Percentiles rank a stretch among this genome's conserved stretches.
phyloP scores from a whole-genome alignment of 1,140 invertebrate genomes.

The Drosophila bocqueti region DNA sequence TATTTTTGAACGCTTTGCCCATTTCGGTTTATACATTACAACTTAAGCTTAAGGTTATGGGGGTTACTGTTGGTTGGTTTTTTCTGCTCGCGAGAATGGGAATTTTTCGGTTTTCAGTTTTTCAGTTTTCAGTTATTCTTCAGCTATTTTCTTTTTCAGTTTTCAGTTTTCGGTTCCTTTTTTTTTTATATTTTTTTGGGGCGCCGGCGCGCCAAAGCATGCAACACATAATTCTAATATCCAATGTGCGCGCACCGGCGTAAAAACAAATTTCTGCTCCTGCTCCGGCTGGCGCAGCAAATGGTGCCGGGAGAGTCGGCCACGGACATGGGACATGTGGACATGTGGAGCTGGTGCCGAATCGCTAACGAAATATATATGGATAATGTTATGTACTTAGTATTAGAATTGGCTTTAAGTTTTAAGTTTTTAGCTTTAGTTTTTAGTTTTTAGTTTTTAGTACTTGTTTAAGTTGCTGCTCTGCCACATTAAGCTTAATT shows the following conservation, averaged over 20 bases:
- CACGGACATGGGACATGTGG: slow-evolving; percentile 12
- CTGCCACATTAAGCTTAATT: slow-evolving; percentile 59
- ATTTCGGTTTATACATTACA: slow-evolving; percentile 46
- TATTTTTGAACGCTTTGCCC: slow-evolving; percentile 19
- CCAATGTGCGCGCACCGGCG: slow-evolving; percentile 44
- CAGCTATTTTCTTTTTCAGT: background rate
- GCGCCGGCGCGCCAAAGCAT: slow-evolving; percentile 49
- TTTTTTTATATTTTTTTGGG: background rate
- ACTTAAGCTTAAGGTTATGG: slow-evolving; percentile 45
- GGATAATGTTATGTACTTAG: slow-evolving; percentile 31
- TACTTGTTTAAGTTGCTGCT: slow-evolving; percentile 50
- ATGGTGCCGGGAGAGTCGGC: slow-evolving; percentile 15
- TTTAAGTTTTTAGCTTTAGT: background rate
- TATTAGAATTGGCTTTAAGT: slow-evolving; percentile 40
- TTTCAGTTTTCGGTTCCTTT: slow-evolving; percentile 1
- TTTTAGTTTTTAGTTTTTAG: slow-evolving; percentile 28
- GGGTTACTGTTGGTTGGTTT: slow-evolving; percentile 28
- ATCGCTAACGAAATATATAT: slow-evolving; percentile 30
- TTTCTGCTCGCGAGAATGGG: slow-evolving; percentile 39
- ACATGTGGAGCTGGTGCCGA: slow-evolving; percentile 22
- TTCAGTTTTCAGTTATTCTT: background rate
- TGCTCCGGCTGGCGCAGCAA: slow-evolving; percentile 17
- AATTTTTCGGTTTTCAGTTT: slow-evolving; percentile 14
- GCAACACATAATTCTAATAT: slow-evolving; percentile 54
- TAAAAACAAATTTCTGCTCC: slow-evolving; percentile 41